Evolutionary conservation across 2,888 invertebrate genomes (phyloP), one percentile per base, ranked within the genome.

Genomic region (Orthonychiurus folsomi): DNA sequence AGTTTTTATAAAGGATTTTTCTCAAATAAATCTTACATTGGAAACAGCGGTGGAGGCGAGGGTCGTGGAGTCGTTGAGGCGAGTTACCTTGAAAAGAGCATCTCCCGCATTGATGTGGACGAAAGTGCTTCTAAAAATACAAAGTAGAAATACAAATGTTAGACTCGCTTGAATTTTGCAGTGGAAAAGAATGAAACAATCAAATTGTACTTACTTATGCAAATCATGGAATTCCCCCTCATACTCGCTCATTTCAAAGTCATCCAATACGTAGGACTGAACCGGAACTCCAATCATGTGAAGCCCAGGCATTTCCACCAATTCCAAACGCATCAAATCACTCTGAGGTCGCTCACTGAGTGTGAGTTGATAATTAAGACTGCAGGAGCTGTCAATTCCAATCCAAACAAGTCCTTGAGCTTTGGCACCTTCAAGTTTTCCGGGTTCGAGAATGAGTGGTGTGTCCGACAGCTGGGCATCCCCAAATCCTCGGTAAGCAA

Each of bases 401-500:
- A 73, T 63, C 73, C 73, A 73, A 26, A 71, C 50, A 24, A 73
- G 64, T 27, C 73, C 73, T 63, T 73, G 71, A 53, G 70, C 71
- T 63, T 66, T 62, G 50, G 63, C 50, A 47, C 67, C 61, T 18
- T 60, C 59, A 20, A 64, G 53, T 21, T 61, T 64, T 37, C 61
- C 66, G 48, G 71, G 65, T 53, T 69, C 63, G 1, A 74, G 62
- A 56, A 72, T 70, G 60, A 73, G 63, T 9, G 73, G 73, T 24
- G 65, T 66, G 60, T 72, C 71, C 18, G 77, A 47, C 26, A 75
- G 69, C 59, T 76, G 75, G 86, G 78, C 59, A 84, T 84, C 0
- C 86, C 90, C 59, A 82, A 83, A 0, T 83, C 83, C 0, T 84
- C 84, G 72, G 86, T 87, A 59, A 85, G 83, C 0, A 86, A 87